A percentile compares a stretch with the other conserved stretches of the same genome.
Evolutionary conservation across 2,888 invertebrate genomes (phyloP).

Genomic region (Tetheella fluctuosa): DNA sequence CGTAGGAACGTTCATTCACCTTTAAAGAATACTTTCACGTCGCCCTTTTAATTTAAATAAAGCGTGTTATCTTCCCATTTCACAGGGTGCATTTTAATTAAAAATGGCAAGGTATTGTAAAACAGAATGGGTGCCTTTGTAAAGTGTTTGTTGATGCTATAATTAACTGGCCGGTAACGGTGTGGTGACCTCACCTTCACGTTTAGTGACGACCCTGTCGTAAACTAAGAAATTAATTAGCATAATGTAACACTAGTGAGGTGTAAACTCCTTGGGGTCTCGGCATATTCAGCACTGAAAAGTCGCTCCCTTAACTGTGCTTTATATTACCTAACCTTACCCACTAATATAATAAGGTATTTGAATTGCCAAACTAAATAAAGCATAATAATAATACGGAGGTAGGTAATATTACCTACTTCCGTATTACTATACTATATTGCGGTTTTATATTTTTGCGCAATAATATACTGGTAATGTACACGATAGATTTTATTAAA

Average conservation of each 20-base stretch:
- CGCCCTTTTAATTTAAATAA: conserved; percentile 16
- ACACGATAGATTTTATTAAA: no score
- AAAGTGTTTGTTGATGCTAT: conserved; percentile 52
- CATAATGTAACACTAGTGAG: conserved; percentile 54
- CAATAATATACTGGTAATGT: no score
- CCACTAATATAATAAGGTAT: not conserved
- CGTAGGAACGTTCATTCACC: conserved; percentile 7
- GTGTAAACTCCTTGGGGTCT: conserved; percentile 32
- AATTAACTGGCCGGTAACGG: conserved; percentile 57
- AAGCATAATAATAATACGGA: no score
- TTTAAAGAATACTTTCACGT: conserved; percentile 1
- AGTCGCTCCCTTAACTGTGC: conserved; percentile 16
- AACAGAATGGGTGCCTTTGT: conserved; percentile 49
- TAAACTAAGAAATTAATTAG: conserved; percentile 65
- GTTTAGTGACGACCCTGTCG: conserved; percentile 47
- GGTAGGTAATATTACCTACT: no score
- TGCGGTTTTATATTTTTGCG: no score
- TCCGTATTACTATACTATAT: no score
- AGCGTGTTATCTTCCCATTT: conserved; percentile 19
- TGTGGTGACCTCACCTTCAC: conserved; percentile 54
- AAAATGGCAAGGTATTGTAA: conserved; percentile 58
- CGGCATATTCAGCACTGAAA: conserved; percentile 5
- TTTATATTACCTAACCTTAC: conserved; percentile 22
- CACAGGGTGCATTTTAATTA: conserved; percentile 56
- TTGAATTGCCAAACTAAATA: not conserved